These are phyloP conservation scores for Stomatorhinus walkeri DNA, from an alignment of 2,797 vertebrate genomes.

Conservation along the genomic window DNA sequence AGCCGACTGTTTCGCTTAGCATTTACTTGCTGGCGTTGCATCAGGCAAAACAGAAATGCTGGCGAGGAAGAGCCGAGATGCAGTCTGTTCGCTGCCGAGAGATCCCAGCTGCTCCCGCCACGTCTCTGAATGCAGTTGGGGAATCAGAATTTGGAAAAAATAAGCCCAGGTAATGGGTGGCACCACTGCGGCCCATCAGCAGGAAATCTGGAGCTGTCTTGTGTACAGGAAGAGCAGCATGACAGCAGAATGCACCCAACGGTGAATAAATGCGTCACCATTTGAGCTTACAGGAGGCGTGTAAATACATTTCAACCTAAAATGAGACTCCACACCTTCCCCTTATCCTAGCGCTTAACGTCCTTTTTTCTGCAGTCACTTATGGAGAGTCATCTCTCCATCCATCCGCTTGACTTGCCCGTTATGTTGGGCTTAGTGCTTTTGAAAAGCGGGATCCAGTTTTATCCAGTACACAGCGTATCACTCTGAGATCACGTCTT, in stretches of 20 bases:
- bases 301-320: not conserved
- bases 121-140: not conserved
- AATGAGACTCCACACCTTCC: not conserved
- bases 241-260: not conserved
- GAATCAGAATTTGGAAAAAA: not conserved
- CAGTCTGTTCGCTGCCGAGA: not conserved
- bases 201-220: not conserved
- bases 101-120: not conserved
- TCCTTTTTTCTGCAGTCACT: not conserved
- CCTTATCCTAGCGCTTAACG: not conserved
- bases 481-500: not conserved
- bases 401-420: not conserved
- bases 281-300: not conserved
- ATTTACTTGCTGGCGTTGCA: constrained; percentile 8
- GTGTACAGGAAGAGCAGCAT: not conserved
- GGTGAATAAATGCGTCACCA: not conserved
- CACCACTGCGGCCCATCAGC: not conserved
- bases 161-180: not conserved
- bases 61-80: not conserved
- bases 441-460: not conserved
- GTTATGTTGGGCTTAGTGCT: not conserved
- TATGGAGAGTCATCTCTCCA: not conserved
- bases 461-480: not conserved
- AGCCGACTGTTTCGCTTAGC: constrained; percentile 12
- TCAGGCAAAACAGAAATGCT: not conserved